Evolutionary conservation across 2,797 vertebrate genomes (phyloP).

Genomic region (Gallirallus australis): DNA sequence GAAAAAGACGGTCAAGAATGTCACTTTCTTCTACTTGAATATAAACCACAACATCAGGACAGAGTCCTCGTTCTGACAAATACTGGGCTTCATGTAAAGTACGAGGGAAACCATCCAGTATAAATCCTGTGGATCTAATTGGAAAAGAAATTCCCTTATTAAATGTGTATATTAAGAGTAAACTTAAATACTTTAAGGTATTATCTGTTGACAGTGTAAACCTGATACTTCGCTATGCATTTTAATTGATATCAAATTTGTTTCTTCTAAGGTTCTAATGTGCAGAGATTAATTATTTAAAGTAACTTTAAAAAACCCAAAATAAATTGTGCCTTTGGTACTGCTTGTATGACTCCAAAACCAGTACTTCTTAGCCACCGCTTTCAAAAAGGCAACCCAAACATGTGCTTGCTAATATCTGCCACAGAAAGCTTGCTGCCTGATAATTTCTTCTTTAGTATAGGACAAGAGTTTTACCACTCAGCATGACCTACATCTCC

Average conservation of each 20-base stretch:
- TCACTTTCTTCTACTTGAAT: constrained; percentile 83
- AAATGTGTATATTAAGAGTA: neutral
- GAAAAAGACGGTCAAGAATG: constrained; percentile 84
- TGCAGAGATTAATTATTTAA: neutral
- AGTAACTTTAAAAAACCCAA: neutral
- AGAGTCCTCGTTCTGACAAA: constrained; percentile 83
- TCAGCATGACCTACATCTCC: neutral
- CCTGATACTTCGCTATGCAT: neutral
- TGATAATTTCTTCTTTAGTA: neutral
- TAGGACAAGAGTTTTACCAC: neutral
- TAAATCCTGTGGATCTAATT: constrained; percentile 88
- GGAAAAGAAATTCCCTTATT: neutral
- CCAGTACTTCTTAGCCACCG: neutral
- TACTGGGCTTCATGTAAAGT: constrained; percentile 84
- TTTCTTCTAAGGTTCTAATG: neutral
- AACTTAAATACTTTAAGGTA: neutral
- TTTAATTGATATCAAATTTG: neutral
- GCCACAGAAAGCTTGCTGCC: neutral
- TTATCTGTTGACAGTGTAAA: neutral
- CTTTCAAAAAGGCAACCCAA: neutral
- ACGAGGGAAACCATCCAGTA: constrained; percentile 93
- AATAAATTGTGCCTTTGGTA: neutral
- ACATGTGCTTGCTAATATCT: neutral
- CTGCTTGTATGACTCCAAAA: neutral
- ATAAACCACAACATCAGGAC: constrained; percentile 84